These are phyloP conservation scores for Prionailurus viverrinus DNA, from an alignment of 2,113 vertebrate genomes.

Conservation along the genomic window DNA sequence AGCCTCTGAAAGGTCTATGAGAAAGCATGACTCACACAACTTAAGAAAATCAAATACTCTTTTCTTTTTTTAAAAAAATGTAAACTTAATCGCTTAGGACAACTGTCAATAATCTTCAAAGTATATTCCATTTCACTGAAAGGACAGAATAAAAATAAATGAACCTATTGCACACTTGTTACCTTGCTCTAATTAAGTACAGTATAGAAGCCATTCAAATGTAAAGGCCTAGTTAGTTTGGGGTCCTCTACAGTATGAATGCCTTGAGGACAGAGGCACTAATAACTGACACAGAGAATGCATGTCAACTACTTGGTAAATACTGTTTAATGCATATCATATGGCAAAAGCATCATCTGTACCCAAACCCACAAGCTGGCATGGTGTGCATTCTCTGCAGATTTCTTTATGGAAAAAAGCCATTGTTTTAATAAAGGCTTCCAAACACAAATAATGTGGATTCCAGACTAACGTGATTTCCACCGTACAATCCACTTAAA, in stretches of 20 bases:
- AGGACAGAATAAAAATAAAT: conserved; percentile 32
- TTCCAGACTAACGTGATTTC: not conserved
- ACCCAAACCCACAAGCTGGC: not conserved
- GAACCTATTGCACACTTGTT: not conserved
- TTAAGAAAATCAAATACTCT: conserved; percentile 51
- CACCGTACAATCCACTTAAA: not conserved
- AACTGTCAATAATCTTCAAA: conserved; percentile 39
- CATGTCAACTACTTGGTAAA: not conserved
- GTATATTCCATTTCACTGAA: conserved; percentile 11
- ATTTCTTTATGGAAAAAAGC: conserved; percentile 28
- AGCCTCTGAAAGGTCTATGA: not conserved
- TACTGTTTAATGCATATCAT: not conserved
- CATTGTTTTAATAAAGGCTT: conserved; percentile 6
- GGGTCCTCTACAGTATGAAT: not conserved
- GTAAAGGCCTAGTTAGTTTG: not conserved
- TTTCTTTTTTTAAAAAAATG: not conserved
- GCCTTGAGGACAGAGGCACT: not conserved
- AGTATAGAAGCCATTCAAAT: not conserved
- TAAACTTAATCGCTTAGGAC: conserved; percentile 46
- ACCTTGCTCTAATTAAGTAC: not conserved
- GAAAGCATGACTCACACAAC: conserved; percentile 12
- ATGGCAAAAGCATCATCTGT: not conserved
- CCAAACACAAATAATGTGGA: not conserved
- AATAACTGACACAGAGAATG: not conserved
- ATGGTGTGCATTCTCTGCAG: not conserved